Evolutionary conservation across 2,888 invertebrate genomes (phyloP).

Genomic region (Meteorus colon): DNA sequence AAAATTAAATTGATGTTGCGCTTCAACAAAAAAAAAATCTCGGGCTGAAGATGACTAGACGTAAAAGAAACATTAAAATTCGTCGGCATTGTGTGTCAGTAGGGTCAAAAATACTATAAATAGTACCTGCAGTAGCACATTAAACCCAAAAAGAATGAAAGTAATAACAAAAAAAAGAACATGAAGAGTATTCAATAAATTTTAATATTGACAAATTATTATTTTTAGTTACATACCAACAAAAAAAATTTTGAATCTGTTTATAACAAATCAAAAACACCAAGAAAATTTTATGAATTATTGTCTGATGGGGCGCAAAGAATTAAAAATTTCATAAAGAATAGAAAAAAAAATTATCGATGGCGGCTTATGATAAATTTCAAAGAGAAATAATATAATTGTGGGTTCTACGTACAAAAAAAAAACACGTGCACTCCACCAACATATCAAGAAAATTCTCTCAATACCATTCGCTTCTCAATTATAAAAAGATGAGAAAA

Average conservation of each 20-base stretch:
- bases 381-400: not conserved
- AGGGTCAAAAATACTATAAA: not conserved
- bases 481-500: not conserved
- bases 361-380: not conserved
- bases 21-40: not conserved
- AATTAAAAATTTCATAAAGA: not conserved
- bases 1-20: slow-evolving; percentile 1
- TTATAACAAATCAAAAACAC: not conserved
- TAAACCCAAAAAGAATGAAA: not conserved
- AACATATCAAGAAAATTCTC: not conserved
- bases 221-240: not conserved
- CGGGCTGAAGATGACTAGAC: not conserved
- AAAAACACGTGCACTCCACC: not conserved
- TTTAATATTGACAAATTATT: slow-evolving; percentile 5
- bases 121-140: not conserved
- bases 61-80: not conserved
- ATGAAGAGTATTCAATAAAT: not conserved
- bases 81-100: slow-evolving; percentile 1
- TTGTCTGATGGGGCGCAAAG: not conserved
- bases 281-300: not conserved
- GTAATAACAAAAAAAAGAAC: not conserved
- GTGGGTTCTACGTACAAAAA: not conserved
- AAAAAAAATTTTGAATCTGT: not conserved
- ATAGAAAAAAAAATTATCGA: not conserved
- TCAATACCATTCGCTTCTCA: not conserved